Evolutionary conservation across 1,140 invertebrate genomes (phyloP).

Genomic region (Eueides isabella): DNA sequence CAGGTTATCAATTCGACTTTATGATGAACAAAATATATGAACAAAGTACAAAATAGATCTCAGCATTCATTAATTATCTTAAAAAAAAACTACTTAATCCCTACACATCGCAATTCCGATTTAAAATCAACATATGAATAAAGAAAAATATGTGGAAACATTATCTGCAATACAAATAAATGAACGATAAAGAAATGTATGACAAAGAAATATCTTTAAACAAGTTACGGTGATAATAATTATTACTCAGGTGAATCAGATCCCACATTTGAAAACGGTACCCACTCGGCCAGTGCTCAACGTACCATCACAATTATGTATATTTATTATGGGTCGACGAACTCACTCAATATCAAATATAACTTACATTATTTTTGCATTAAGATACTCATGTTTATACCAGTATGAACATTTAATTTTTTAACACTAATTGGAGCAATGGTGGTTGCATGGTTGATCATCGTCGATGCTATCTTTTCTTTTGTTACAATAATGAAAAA

Average conservation of each 20-base stretch:
- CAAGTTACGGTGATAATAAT: neutral
- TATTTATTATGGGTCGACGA: conserved; percentile 4
- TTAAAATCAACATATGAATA: neutral
- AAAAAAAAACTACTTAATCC: neutral
- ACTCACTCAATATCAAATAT: neutral
- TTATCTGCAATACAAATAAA: neutral
- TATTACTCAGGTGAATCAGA: neutral
- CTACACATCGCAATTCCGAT: too few species aligned
- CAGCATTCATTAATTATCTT: neutral
- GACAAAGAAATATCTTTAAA: conserved; percentile 10
- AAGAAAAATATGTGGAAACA: neutral
- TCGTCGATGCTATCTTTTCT: neutral
- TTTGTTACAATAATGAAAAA: neutral
- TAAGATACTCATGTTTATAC: neutral
- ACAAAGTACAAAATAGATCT: too few species aligned
- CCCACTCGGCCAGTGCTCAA: neutral
- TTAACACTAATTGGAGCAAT: neutral
- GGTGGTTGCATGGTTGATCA: too few species aligned
- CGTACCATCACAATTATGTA: conserved; percentile 2
- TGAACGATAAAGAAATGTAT: too few species aligned
- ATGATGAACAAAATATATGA: too few species aligned
- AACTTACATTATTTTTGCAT: neutral
- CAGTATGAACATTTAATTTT: neutral
- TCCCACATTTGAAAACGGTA: conserved; percentile 3
- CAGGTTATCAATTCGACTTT: too few species aligned